Base-by-base conservation (phyloP, 2,888 invertebrate genomes). In the Zaprionus lineosus region DNA sequence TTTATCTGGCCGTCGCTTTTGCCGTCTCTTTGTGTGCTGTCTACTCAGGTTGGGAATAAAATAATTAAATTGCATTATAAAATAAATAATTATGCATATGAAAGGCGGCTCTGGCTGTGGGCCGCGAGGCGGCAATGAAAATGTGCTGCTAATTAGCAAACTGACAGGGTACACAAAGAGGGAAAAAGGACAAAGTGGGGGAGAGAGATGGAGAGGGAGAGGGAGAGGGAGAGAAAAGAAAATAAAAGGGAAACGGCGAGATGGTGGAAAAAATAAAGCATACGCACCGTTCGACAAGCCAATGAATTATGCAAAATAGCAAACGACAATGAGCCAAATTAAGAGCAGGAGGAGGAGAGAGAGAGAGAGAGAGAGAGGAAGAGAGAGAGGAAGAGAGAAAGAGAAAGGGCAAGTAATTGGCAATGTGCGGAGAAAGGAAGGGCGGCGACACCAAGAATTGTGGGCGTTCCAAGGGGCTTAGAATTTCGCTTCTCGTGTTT, bases 301-400 rank as follows among this genome's bases (percentile, higher is more conserved):
- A 81, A 84, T 81, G 75, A 81, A 78, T 81, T 82, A 81, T 82
- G 82, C 75, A 74, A 84, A 84, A 63, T 75, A 74, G 65, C 58
- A 59, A 58, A 61, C 43, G 63, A 53, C 60, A 71, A 67, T 46
- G 43, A 57, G 47, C 53, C 51, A 29, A 58, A 53, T 47, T 21
- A 44, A 33, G 18, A n/a, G 18, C 21, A 7, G 4, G 21, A 7
- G 21, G 21, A 3, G 21, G 21, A 21, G 21, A 5, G 21, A 21
- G n/a, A n/a, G n/a, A n/a, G n/a, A n/a, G n/a, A n/a, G n/a, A n/a
- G n/a, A n/a, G n/a, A n/a, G n/a, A n/a, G n/a, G n/a, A n/a, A n/a
- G n/a, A n/a, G n/a, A n/a, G n/a, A n/a, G n/a, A n/a, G n/a, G n/a
- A n/a, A n/a, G n/a, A n/a, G n/a, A n/a, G n/a, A n/a, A n/a, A n/a